These are phyloP conservation scores for Peucedramus taeniatus DNA, from an alignment of 2,113 vertebrate species.

Conservation along the genomic window DNA sequence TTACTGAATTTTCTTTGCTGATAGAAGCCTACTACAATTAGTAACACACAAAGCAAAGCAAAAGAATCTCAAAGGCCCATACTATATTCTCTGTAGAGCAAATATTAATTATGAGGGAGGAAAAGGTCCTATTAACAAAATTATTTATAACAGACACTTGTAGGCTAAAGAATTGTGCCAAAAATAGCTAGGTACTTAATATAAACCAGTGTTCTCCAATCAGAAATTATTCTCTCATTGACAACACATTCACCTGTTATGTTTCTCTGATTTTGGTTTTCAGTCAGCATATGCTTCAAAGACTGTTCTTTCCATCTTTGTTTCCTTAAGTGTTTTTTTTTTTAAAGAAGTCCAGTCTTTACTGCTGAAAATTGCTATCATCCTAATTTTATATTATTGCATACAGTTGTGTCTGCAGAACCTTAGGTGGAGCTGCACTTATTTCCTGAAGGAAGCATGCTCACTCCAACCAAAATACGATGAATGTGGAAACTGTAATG, in stretches of 20 bases:
- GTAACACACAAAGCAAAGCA: background rate
- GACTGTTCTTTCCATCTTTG: background rate
- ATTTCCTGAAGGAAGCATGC: background rate
- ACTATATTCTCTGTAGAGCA: background rate
- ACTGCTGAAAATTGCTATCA: background rate
- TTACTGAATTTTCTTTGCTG: background rate
- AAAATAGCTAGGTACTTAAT: background rate
- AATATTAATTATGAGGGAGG: background rate
- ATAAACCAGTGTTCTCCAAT: background rate
- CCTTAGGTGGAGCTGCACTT: background rate
- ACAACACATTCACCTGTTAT: background rate
- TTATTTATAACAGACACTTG: background rate
- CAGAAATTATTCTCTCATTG: background rate
- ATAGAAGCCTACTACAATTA: background rate
- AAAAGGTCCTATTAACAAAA: background rate
- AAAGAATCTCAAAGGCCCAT: background rate
- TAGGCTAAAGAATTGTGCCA: background rate
- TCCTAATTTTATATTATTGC: background rate
- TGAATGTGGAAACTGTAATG: background rate
- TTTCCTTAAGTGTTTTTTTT: background rate
- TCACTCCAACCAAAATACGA: constrained; percentile 20
- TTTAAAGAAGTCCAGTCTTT: background rate
- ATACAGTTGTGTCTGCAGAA: background rate
- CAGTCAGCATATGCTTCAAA: background rate
- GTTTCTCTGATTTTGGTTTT: background rate